Conservation (phyloP, 2,888 invertebrate genomes). For the Drosophila anomalipes region DNA sequence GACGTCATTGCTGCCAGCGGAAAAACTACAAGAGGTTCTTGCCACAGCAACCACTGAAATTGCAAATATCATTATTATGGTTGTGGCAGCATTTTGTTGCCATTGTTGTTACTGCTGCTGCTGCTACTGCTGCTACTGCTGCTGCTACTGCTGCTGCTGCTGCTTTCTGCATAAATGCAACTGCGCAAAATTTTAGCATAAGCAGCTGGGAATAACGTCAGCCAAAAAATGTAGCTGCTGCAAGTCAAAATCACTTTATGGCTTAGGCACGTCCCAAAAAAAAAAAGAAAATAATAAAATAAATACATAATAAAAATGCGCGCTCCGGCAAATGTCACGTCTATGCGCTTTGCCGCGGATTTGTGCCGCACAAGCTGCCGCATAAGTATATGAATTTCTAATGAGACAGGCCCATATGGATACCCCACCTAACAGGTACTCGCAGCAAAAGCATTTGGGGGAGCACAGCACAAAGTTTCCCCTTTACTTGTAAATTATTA, state of each 20-base stretch:
- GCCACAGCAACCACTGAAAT: slow-evolving; percentile 46
- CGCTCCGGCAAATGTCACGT: slow-evolving; percentile 56
- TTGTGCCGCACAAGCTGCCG: slow-evolving; percentile 57
- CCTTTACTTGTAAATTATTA: slow-evolving; percentile 68
- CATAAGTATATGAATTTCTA: slow-evolving; percentile 75
- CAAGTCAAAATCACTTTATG: slow-evolving; percentile 29
- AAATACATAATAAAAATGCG: neutral
- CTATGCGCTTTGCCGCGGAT: slow-evolving; percentile 44
- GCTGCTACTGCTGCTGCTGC: neutral
- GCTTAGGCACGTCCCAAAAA: slow-evolving; percentile 43
- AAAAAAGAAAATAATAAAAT: neutral
- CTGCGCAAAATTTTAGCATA: slow-evolving; percentile 52
- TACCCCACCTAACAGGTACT: slow-evolving; percentile 29
- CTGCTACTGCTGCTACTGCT: slow-evolving; percentile 9
- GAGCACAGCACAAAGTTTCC: slow-evolving; percentile 10
- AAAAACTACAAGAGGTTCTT: slow-evolving; percentile 23
- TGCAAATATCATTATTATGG: slow-evolving; percentile 51
- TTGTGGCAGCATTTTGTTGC: slow-evolving; percentile 8
- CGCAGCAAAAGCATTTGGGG: neutral
- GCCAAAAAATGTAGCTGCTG: slow-evolving; percentile 21
- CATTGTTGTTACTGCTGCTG: neutral
- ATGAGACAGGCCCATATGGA: slow-evolving; percentile 43
- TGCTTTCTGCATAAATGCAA: slow-evolving; percentile 53
- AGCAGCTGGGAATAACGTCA: slow-evolving; percentile 22
- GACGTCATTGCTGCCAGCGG: slow-evolving; percentile 56